Percentiles rank a stretch among this genome's conserved stretches.
phyloP scores from a whole-genome alignment of 1,140 invertebrate species.

The Papilio polytes region DNA sequence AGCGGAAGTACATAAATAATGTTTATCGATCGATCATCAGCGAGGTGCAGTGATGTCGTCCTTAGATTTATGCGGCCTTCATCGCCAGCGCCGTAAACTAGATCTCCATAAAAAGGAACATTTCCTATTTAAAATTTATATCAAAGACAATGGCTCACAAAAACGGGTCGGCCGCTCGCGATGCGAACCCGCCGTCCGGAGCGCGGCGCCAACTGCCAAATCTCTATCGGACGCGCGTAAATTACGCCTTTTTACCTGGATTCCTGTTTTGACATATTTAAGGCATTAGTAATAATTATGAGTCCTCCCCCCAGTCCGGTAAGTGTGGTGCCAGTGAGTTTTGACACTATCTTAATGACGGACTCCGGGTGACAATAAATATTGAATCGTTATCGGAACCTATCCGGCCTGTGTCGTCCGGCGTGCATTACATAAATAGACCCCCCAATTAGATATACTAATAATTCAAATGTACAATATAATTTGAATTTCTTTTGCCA shows the following conservation, averaged over 20 bases:
- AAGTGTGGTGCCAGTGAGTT: conserved; percentile 77
- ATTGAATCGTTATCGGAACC: conserved; percentile 78
- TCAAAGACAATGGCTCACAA: conserved; percentile 83
- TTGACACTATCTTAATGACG: conserved; percentile 84
- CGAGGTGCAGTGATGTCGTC: conserved; percentile 65
- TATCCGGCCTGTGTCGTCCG: conserved; percentile 67
- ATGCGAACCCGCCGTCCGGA: conserved; percentile 55
- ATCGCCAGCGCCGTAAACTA: conserved; percentile 81
- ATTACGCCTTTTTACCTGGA: conserved; percentile 84
- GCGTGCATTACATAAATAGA: conserved; percentile 67
- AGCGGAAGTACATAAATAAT: conserved; percentile 82
- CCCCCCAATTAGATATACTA: conserved; percentile 65
- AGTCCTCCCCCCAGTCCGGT: conserved; percentile 69
- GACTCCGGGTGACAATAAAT: conserved; percentile 81
- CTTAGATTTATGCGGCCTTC: conserved; percentile 82
- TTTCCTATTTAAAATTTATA: conserved; percentile 84
- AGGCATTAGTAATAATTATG: conserved; percentile 84
- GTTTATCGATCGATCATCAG: conserved; percentile 82
- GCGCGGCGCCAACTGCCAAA: conserved; percentile 82
- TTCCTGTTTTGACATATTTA: conserved; percentile 84
- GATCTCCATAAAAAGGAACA: conserved; percentile 83
- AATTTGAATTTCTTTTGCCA: neutral
- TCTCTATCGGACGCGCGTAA: conserved; percentile 82
- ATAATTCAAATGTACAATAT: conserved; percentile 4
- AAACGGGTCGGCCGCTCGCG: conserved; percentile 79